Evolutionary conservation across 2,113 vertebrate genomes (phyloP), one percentile per base, ranked within the genome.

Genomic region (Amphiprion ocellaris): DNA sequence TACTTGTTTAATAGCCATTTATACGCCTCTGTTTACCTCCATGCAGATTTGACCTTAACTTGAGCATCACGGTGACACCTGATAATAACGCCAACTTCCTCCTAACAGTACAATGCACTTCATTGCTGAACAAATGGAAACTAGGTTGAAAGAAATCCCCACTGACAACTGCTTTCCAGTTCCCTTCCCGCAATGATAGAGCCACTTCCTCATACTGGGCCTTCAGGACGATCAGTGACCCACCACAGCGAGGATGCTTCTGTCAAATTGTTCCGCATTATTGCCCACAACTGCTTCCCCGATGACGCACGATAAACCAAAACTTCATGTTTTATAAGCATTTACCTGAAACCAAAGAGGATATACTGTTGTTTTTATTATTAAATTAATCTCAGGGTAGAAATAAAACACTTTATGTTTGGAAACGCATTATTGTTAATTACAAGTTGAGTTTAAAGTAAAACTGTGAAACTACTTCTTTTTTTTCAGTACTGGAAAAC

Each of bases 101-200:
- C 16, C 39, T 30, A 37, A 28, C 59, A 53, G 55, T 8, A 75
- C 21, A 49, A 17, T 3, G 1, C 5, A 49, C 63, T 68, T 86
- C 68, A 74, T 49, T 89, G 82, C 84, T 84, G 23, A 65, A 30
- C 19, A 49, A 77, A 81, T 80, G 82, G 90, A 89, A 90, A 87
- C 69, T 61, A 33, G 59, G 28, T 58, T 67, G 4, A 46, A 71
- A 89, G 77, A 90, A 92, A 90, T 84, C 75, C 84, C 87, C 87
- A 86, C 71, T 91, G 84, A 90, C 79, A 76, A 76, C 23, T 55
- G n/a, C 46, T 88, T 86, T 87, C 83, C 86, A 89, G 86, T 90
- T 90, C 84, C 79, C 77, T 81, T 85, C 56, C 68, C 1, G n/a
- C 52, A 70, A 49, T 67, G 75, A 54, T 44, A 69, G 70, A 77